Conservation (phyloP, 2,113 vertebrate genomes). For the Salvelinus namaycush region DNA sequence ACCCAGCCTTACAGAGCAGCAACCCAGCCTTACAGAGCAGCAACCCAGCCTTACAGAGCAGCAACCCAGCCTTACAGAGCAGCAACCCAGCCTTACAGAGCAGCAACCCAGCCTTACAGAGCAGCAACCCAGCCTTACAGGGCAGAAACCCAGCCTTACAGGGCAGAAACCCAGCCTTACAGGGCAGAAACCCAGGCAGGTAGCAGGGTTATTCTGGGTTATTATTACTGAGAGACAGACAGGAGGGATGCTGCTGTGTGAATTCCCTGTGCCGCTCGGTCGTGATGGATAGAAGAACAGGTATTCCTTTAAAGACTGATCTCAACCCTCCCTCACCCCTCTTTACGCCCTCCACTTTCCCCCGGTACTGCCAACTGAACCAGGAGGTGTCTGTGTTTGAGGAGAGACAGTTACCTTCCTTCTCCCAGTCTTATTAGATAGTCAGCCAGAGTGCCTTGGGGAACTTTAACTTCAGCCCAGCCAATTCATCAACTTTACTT, state of each 20-base stretch:
- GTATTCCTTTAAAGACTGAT: constrained; percentile 6
- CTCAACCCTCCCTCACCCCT: background rate
- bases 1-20: too few relatives aligned
- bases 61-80: too few relatives aligned
- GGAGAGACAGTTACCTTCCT: background rate
- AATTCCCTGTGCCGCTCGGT: background rate
- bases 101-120: too few relatives aligned
- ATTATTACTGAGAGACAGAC: background rate
- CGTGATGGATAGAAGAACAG: constrained; percentile 14
- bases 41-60: too few relatives aligned
- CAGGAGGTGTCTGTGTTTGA: background rate
- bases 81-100: too few relatives aligned
- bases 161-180: too few relatives aligned
- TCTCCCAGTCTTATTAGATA: constrained; percentile 40
- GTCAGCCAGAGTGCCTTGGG: constrained; percentile 23
- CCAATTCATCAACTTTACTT: constrained; percentile 51
- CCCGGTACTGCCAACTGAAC: background rate
- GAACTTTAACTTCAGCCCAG: constrained; percentile 44
- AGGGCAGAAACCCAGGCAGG: background rate
- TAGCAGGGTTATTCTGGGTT: constrained; percentile 3
- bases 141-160: too few relatives aligned
- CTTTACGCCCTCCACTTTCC: background rate
- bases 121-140: too few relatives aligned
- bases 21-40: too few relatives aligned
- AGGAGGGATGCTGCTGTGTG: background rate